Conservation (phyloP, 2,888 invertebrate species). For the Volucella inanis region DNA sequence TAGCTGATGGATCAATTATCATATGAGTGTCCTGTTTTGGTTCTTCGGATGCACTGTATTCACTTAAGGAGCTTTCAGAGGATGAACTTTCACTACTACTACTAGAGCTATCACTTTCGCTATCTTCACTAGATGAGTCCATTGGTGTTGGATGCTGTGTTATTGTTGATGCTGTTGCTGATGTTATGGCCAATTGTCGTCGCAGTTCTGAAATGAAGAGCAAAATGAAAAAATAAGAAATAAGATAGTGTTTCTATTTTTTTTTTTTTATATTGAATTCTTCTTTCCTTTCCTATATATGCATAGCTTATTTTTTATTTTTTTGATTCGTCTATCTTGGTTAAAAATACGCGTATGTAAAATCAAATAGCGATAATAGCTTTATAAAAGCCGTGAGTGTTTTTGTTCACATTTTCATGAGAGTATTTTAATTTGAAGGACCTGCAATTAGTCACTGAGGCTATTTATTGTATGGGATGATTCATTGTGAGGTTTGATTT, state of each 20-base stretch:
- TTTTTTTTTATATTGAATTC: too few relatives aligned
- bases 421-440: too few relatives aligned
- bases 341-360: too few relatives aligned
- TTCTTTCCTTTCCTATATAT: too few relatives aligned
- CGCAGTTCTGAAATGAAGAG: constrained; percentile 79
- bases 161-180: constrained; percentile 77
- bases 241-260: not conserved
- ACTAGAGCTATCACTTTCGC: constrained; percentile 84
- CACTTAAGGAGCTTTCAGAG: constrained; percentile 77
- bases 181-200: constrained; percentile 79
- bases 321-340: too few relatives aligned
- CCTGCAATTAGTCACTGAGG: too few relatives aligned
- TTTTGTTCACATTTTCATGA: too few relatives aligned
- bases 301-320: too few relatives aligned
- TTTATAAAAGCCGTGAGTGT: too few relatives aligned
- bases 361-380: too few relatives aligned
- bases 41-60: constrained; percentile 72
- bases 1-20: constrained; percentile 44
- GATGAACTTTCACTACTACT: constrained; percentile 84
- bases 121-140: constrained; percentile 84
- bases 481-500: too few relatives aligned
- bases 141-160: constrained; percentile 77
- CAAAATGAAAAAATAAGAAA: constrained; percentile 62
- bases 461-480: too few relatives aligned
- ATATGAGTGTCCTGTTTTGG: constrained; percentile 44